Percentiles rank a stretch among this genome's conserved stretches.
phyloP scores from a whole-genome alignment of 2,113 vertebrate species.

The Chitala chitala region DNA sequence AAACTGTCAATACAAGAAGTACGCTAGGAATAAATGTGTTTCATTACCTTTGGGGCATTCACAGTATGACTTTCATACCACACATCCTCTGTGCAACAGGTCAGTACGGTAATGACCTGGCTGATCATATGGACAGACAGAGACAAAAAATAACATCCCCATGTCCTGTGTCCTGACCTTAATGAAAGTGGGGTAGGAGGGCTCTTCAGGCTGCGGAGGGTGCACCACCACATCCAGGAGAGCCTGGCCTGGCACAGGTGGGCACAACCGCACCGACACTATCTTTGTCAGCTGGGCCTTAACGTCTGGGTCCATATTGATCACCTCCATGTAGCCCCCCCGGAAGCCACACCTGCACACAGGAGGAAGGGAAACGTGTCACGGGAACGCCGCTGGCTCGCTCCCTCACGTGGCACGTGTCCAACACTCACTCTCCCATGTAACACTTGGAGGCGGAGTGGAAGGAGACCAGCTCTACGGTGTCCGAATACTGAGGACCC shows the following conservation, averaged over 20 bases:
- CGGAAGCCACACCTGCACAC: slow-evolving; percentile 74
- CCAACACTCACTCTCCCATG: slow-evolving; percentile 75
- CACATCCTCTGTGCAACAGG: neutral
- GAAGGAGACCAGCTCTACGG: slow-evolving; percentile 70
- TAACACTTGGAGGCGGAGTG: slow-evolving; percentile 75
- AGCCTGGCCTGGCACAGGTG: slow-evolving; percentile 61
- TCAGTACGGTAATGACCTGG: neutral
- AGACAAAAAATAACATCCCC: neutral
- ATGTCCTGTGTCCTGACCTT: slow-evolving; percentile 43
- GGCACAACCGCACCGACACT: slow-evolving; percentile 66
- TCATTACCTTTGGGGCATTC: no score
- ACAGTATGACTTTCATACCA: no score
- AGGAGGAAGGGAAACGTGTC: neutral
- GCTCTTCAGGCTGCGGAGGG: slow-evolving; percentile 58
- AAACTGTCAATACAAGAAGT: no score
- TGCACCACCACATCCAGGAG: slow-evolving; percentile 54
- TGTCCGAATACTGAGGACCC: slow-evolving; percentile 55
- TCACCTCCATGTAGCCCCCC: slow-evolving; percentile 67
- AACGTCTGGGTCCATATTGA: slow-evolving; percentile 65
- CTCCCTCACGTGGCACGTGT: neutral
- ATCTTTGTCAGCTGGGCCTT: slow-evolving; percentile 62
- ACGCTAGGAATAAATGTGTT: no score
- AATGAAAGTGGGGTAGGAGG: slow-evolving; percentile 60
- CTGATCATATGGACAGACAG: neutral
- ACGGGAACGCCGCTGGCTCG: neutral